Evolutionary conservation across 1,140 invertebrate genomes (phyloP), one percentile per base, ranked within the genome.

Genomic region (Archivesica marissinica): DNA sequence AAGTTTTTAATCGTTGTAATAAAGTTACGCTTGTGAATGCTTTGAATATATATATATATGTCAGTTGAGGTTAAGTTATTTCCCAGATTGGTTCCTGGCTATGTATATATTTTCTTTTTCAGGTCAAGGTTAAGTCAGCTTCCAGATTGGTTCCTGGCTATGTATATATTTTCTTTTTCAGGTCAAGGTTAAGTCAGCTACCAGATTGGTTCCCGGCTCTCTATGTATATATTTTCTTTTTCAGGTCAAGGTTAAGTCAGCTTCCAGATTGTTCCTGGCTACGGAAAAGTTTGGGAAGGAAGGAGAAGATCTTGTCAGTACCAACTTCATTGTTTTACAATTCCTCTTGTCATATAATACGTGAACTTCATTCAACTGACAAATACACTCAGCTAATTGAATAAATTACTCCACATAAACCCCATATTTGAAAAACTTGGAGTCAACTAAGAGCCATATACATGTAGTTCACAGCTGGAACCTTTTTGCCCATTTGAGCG

Each of bases 271-370:
- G 89, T 64, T 64, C 41, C 84, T 85, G 20, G 85, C 89, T 13
- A 85, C 84, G 50, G 89, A 90, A 47, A 88, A 88, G 61, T 87
- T 85, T 78, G 87, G 54, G 3, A 87, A 88, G 47, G 70, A 90
- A 28, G 83, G 86, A 17, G 89, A 89, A 61, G 89, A 89, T 50
- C 61, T 90, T 54, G 89, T 87, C 25, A 64, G 72, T 77, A n/a
- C 41, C 33, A 64, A 15, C 17, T 50, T 30, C 2, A 3, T 28
- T 75, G 28, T 33, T 4, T 52, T 25, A n/a, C n/a, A n/a, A n/a
- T n/a, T n/a, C n/a, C n/a, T n/a, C n/a, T n/a, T n/a, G n/a, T n/a
- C n/a, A n/a, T n/a, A n/a, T n/a, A n/a, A n/a, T n/a, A n/a, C n/a
- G n/a, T n/a, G n/a, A n/a, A n/a, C n/a, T n/a, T n/a, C n/a, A n/a